Evolutionary conservation across 2,888 invertebrate genomes (phyloP), one percentile per base, ranked within the genome.

Genomic region (Tiliacea citrago): DNA sequence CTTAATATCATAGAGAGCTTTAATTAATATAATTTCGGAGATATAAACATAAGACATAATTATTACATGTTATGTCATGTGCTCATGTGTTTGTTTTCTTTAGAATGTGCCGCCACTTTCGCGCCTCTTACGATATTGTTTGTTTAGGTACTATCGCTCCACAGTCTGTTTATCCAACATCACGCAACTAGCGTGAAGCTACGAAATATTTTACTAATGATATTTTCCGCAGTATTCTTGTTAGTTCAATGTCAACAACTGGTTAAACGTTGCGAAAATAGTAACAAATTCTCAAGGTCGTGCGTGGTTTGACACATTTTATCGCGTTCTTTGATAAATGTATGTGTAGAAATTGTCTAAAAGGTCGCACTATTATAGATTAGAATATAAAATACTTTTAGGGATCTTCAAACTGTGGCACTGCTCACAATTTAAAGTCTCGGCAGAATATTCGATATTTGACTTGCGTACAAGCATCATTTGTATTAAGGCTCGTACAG

Each of bases 201-300:
- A 68, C 51, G 24, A 42, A 39, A 47, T 16, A 49, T 65, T 72
- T 35, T 68, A 16, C 7, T 18, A 39, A 68, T 67, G 35, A n/a
- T 60, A 62, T 58, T 70, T 10, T 69, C 45, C 60, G n/a, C 47
- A 29, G 71, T 75, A n/a, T 60, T 66, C 70, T 63, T 21, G 62
- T 62, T 45, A 61, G 57, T 76, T 70, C 84, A 82, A 82, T 84
- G 82, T 58, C 72, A 70, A 67, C 58, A 47, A 61, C 75, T 84
- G 0, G 61, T 73, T 60, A 12, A 24, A 66, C 51, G 29, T 61
- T 61, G 73, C 81, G 21, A 73, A 75, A 73, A 84, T 81, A 76
- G 77, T 75, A 55, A 42, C 66, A 45, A 29, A 55, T 51, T 29
- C 18, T 55, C 81, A 77, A 82, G 81, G 84, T 21, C 53, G 42